Conservation (phyloP, 2,797 vertebrate species). For the Tapera naevia region DNA sequence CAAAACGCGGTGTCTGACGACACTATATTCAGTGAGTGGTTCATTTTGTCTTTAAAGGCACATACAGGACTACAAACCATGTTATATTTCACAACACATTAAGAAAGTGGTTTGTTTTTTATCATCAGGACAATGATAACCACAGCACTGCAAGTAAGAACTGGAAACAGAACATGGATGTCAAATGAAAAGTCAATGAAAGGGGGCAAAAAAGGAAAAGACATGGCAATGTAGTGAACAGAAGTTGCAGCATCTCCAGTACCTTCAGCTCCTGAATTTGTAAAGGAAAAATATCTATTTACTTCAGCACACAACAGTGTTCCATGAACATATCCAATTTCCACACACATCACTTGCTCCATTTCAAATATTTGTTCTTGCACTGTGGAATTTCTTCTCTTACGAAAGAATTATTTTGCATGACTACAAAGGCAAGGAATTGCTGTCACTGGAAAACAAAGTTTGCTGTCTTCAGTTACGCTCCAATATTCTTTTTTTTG, state of each 20-base stretch:
- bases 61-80: background rate
- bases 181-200: background rate
- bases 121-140: background rate
- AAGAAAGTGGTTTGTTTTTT: background rate
- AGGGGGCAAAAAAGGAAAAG: background rate
- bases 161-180: background rate
- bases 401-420: constrained; percentile 45
- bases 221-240: background rate
- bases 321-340: constrained; percentile 9
- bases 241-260: background rate
- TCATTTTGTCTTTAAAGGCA: background rate
- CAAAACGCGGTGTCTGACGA: background rate
- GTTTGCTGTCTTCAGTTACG: constrained; percentile 9
- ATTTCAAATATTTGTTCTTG: constrained; percentile 54
- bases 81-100: background rate
- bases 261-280: background rate
- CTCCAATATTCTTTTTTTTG: background rate
- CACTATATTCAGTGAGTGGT: background rate
- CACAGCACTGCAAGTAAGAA: background rate
- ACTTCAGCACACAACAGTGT: background rate
- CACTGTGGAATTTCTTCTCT: constrained; percentile 29
- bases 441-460: background rate
- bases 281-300: background rate
- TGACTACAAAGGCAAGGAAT: constrained; percentile 19
- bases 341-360: background rate